Evolutionary conservation across 1,140 invertebrate genomes (phyloP).

Genomic region (Listronotus bonariensis): DNA sequence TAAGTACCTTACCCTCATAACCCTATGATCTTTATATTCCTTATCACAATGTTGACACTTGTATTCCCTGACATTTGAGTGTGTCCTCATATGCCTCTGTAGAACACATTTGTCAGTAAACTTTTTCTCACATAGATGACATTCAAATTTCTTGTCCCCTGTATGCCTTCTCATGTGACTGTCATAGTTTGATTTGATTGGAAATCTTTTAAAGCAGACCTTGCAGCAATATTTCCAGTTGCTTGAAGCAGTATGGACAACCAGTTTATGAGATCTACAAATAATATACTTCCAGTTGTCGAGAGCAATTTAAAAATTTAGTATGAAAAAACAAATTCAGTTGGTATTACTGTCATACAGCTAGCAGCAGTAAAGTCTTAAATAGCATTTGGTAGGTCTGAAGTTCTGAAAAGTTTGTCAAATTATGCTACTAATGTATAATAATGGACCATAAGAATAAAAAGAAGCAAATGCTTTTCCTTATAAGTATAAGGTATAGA

Average conservation of each 20-base stretch:
- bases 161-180: conserved; percentile 45
- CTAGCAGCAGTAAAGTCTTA: no score
- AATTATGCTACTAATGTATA: no score
- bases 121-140: conserved; percentile 72
- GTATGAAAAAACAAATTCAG: no score
- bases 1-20: conserved; percentile 42
- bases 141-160: conserved; percentile 70
- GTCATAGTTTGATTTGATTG: conserved; percentile 44
- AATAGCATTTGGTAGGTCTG: no score
- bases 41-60: conserved; percentile 42
- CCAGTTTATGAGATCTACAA: conserved; percentile 42
- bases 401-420: no score
- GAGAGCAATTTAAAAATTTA: no score
- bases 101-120: conserved; percentile 58
- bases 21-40: conserved; percentile 42
- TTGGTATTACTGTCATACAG: no score
- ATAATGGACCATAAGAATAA: no score
- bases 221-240: conserved; percentile 48
- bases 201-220: conserved; percentile 50
- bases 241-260: conserved; percentile 43
- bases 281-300: no score
- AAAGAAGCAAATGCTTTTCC: no score
- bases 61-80: conserved; percentile 43
- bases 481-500: no score
- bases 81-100: conserved; percentile 47